These are phyloP conservation scores for Clitarchus hookeri DNA, from an alignment of 2,888 invertebrate genomes.

Conservation along the genomic window DNA sequence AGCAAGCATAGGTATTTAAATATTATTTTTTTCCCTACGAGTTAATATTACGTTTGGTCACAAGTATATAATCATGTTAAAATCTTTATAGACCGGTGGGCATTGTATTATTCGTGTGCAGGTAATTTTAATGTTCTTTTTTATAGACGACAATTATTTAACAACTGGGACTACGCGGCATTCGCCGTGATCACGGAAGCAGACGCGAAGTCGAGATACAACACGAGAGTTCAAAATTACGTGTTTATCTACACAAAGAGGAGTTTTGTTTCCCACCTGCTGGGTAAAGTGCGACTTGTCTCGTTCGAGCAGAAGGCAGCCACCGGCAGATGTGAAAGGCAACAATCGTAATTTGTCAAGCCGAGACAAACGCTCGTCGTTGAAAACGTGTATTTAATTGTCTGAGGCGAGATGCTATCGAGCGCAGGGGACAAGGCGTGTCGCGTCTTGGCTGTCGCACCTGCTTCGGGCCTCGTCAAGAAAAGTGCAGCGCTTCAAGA, in stretches of 20 bases:
- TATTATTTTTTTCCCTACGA: no score
- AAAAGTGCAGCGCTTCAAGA: not conserved
- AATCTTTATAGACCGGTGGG: no score
- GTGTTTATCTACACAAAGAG: not conserved
- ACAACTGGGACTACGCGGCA: no score
- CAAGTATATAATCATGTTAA: no score
- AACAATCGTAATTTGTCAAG: constrained; percentile 9
- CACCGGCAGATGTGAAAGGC: not conserved
- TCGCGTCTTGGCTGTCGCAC: not conserved
- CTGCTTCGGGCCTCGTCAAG: not conserved
- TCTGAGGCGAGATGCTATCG: not conserved
- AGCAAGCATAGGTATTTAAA: no score
- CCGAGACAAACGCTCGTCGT: not conserved
- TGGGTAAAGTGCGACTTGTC: not conserved
- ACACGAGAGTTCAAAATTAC: not conserved
- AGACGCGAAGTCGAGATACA: not conserved
- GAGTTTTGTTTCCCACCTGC: not conserved
- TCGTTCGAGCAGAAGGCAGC: not conserved
- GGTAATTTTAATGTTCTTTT: no score
- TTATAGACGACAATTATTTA: no score
- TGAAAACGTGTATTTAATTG: not conserved
- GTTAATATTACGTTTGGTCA: no score
- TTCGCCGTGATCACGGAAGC: not conserved
- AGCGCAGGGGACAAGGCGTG: not conserved
- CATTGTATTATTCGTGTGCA: no score